Percentiles rank a stretch among this genome's conserved stretches.
Conservation (phyloP, 2,797 vertebrate genomes). For the Euphonia xanthogaster region DNA sequence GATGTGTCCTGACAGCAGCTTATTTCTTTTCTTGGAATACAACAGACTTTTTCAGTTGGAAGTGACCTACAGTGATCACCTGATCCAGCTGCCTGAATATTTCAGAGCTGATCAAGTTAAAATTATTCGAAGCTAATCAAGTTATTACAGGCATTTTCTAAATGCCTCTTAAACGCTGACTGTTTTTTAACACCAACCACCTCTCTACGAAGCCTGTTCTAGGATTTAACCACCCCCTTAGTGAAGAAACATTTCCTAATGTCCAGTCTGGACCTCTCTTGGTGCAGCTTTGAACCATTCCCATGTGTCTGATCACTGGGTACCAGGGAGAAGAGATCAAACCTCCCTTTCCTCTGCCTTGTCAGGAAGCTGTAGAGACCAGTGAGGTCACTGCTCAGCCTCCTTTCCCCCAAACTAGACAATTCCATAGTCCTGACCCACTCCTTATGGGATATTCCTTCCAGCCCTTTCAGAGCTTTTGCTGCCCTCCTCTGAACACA, state of each 20-base stretch:
- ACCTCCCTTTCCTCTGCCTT: neutral
- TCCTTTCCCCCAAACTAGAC: neutral
- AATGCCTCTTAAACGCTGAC: neutral
- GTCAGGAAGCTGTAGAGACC: neutral
- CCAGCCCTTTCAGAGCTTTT: neutral
- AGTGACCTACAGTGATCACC: neutral
- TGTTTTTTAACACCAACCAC: neutral
- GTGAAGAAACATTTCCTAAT: neutral
- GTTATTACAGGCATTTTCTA: neutral
- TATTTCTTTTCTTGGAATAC: neutral
- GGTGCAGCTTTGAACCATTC: neutral
- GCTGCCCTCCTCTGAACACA: neutral
- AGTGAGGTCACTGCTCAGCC: neutral
- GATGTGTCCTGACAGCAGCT: neutral
- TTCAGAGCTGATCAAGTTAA: neutral
- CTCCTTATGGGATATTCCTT: neutral
- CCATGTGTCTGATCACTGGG: too few relatives aligned
- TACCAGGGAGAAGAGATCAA: neutral
- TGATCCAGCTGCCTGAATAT: neutral
- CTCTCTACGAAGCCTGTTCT: accelerated
- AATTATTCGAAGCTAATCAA: neutral
- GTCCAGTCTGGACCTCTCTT: neutral
- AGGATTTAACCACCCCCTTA: neutral
- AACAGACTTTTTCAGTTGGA: neutral
- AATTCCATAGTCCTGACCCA: neutral